Percentiles rank a stretch among this genome's conserved stretches.
phyloP scores from a whole-genome alignment of 1,140 invertebrate genomes.

The Drosophila kurseongensis region DNA sequence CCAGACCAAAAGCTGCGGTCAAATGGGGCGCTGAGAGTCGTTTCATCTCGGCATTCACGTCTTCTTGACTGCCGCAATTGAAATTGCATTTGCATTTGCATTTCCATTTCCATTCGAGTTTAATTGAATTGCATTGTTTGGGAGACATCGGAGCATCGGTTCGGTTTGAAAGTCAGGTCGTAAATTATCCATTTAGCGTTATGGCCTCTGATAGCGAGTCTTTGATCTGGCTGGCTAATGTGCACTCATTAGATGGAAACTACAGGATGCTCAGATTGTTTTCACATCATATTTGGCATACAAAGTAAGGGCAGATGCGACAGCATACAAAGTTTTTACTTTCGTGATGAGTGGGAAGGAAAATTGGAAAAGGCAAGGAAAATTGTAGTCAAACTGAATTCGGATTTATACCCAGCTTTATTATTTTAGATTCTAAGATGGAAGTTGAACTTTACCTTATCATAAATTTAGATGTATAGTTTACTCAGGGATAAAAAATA shows the following conservation, averaged over 20 bases:
- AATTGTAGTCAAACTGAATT: too few species aligned
- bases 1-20: constrained; percentile 58
- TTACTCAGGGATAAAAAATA: too few species aligned
- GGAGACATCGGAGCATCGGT: constrained; percentile 3
- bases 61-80: constrained; percentile 47
- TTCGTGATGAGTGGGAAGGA: background rate
- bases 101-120: constrained; percentile 50
- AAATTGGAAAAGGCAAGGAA: too few species aligned
- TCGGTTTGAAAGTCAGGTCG: background rate
- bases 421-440: too few species aligned
- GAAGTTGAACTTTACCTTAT: too few species aligned
- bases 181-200: constrained; percentile 39
- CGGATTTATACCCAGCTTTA: too few species aligned
- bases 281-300: background rate
- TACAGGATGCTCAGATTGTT: background rate
- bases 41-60: constrained; percentile 2
- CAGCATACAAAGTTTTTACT: too few species aligned
- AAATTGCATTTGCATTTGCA: constrained; percentile 66
- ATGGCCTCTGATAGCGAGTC: constrained; percentile 11
- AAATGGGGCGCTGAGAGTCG: constrained; percentile 42
- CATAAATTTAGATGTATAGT: too few species aligned
- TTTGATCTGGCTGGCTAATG: constrained; percentile 21
- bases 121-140: constrained; percentile 77
- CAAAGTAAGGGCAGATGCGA: background rate
- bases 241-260: background rate